Percentiles rank a stretch among this genome's conserved stretches.
Evolutionary conservation across 1,140 invertebrate genomes (phyloP).

Genomic region (Dreissena rostriformis): DNA sequence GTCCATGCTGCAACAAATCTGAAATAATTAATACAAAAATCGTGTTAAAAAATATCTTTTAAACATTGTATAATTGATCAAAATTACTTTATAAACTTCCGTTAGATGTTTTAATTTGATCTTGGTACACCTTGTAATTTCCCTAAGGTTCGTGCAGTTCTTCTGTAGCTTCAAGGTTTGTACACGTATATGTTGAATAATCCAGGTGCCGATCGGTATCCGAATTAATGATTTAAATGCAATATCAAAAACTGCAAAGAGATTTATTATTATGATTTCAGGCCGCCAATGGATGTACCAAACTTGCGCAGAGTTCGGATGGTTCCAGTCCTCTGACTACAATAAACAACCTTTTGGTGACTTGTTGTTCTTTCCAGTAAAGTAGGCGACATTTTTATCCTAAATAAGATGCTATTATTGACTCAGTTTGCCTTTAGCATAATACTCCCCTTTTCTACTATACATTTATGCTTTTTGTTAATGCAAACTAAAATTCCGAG

Average conservation of each 20-base stretch:
- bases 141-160: not conserved
- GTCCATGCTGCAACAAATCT: too few relatives aligned
- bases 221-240: not conserved
- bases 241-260: not conserved
- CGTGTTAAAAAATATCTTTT: too few relatives aligned
- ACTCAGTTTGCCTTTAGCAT: too few relatives aligned
- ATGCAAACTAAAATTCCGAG: too few relatives aligned
- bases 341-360: conserved; percentile 89
- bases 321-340: conserved; percentile 93
- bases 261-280: conserved; percentile 51
- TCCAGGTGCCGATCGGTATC: not conserved
- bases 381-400: conserved; percentile 56
- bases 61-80: too few relatives aligned
- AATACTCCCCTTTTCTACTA: too few relatives aligned
- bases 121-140: too few relatives aligned
- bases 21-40: too few relatives aligned
- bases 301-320: conserved; percentile 97
- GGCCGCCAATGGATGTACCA: conserved; percentile 94
- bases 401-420: not conserved
- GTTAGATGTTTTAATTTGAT: too few relatives aligned
- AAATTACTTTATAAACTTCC: too few relatives aligned
- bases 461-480: too few relatives aligned
- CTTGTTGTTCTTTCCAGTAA: conserved; percentile 85
- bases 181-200: too few relatives aligned
- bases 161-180: not conserved